These are phyloP conservation scores for Peucedramus taeniatus DNA, from an alignment of 2,113 vertebrate species.

Conservation along the genomic window DNA sequence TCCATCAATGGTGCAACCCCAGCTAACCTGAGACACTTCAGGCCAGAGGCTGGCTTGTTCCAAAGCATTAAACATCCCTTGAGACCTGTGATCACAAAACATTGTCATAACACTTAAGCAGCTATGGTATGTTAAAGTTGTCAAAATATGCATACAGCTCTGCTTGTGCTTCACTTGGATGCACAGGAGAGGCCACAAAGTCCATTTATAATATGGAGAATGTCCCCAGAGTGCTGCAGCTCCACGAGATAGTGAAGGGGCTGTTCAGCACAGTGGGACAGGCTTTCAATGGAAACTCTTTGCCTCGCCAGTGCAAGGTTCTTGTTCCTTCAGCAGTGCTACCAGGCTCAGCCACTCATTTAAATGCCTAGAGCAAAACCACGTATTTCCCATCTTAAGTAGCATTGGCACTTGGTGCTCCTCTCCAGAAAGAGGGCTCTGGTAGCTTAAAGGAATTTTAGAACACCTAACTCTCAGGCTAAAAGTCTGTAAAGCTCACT, in stretches of 20 bases:
- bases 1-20: neutral
- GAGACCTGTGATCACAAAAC: neutral
- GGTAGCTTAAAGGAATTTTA: neutral
- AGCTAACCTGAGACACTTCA: neutral
- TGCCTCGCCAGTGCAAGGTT: neutral
- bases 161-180: neutral
- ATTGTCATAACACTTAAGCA: slow-evolving; percentile 1
- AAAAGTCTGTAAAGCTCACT: neutral
- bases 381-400: neutral
- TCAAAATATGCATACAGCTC: neutral
- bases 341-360: neutral
- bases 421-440: neutral
- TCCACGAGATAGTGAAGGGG: neutral
- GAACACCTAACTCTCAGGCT: neutral
- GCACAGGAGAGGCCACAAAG: neutral
- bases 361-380: neutral
- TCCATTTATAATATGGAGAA: neutral
- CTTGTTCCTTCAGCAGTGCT: neutral
- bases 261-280: neutral
- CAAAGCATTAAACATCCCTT: neutral
- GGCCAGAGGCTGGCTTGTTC: neutral
- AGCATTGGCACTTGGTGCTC: neutral
- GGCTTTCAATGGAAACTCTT: neutral
- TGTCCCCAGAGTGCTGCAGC: neutral
- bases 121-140: neutral